Evolutionary conservation across 2,888 invertebrate species (phyloP), one percentile per base, ranked within the genome.

Genomic region (Synergus gifuensis): DNA sequence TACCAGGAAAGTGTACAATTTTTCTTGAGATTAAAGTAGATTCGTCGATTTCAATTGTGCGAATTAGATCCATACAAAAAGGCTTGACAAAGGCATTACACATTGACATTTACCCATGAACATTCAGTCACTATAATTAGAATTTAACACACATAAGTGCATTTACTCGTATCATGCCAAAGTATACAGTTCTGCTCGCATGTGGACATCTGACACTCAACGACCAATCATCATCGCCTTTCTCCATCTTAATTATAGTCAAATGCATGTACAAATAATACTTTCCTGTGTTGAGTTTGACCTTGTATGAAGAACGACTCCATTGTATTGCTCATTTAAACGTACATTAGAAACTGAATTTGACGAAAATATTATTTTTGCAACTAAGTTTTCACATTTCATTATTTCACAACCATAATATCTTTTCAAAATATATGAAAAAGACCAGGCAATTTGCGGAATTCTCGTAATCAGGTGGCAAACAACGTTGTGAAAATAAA

Each of bases 161-260:
- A 22, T n/a, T 4, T 7, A 60, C 28, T 62, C 62, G 12, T 36
- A 64, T n/a, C 1, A 40, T 64, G 8, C 36, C 36, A 28, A 64
- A 64, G 36, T 64, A 4, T 11, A 2, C 36, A 36, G 7, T 14
- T 14, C n/a, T 58, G n/a, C n/a, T n/a, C n/a, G 9, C 40, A 44
- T 66, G 83, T 84, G 78, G 83, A 81, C 84, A 84, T 83, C 84
- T 84, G 83, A 81, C 80, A 82, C 81, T 82, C 80, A 82, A 79
- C 78, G 80, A 82, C 87, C 86, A 87, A 22, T 4, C 1, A 87
- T 86, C 87, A 81, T 87, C 86, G 87, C 85, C 88, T 88, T 88
- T 88, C 88, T 86, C 86, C 84, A 78, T 82, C 82, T n/a, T n/a
- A n/a, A n/a, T 81, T 82, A 22, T 1, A 80, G 80, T 16, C 14